Evolutionary conservation across 2,888 invertebrate species (phyloP).

Genomic region (Drosophila kuntzei): DNA sequence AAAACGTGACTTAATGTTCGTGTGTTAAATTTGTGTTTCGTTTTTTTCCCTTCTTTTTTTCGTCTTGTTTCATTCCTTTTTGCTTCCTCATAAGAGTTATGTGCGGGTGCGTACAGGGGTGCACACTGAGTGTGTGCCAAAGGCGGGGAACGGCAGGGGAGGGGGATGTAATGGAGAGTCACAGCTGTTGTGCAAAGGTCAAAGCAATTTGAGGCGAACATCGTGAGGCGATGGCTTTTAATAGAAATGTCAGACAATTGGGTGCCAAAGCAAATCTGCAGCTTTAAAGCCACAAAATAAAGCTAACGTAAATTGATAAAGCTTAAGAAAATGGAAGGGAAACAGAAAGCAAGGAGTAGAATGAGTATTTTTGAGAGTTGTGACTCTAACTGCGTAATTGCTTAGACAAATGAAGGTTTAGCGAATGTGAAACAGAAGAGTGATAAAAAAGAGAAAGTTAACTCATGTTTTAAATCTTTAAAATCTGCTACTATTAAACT

Average conservation of each 20-base stretch:
- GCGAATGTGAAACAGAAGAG: no score
- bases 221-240: constrained; percentile 66
- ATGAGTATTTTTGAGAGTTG: neutral
- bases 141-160: neutral
- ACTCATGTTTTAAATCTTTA: no score
- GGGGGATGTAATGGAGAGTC: constrained; percentile 62
- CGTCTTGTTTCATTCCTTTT: constrained; percentile 37
- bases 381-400: no score
- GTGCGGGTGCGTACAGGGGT: constrained; percentile 46
- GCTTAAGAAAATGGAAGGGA: neutral
- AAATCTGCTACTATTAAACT: no score
- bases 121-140: neutral
- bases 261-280: constrained; percentile 38
- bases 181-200: constrained; percentile 80
- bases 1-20: constrained; percentile 84
- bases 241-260: constrained; percentile 79
- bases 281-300: constrained; percentile 44
- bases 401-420: no score
- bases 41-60: constrained; percentile 35
- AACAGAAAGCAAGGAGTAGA: neutral
- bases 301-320: constrained; percentile 27
- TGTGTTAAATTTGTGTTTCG: constrained; percentile 71
- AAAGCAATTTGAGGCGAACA: constrained; percentile 77
- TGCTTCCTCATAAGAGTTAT: constrained; percentile 66
- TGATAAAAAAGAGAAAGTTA: no score